phyloP scores from a whole-genome alignment of 1,140 invertebrate species.

The Apis cerana region DNA sequence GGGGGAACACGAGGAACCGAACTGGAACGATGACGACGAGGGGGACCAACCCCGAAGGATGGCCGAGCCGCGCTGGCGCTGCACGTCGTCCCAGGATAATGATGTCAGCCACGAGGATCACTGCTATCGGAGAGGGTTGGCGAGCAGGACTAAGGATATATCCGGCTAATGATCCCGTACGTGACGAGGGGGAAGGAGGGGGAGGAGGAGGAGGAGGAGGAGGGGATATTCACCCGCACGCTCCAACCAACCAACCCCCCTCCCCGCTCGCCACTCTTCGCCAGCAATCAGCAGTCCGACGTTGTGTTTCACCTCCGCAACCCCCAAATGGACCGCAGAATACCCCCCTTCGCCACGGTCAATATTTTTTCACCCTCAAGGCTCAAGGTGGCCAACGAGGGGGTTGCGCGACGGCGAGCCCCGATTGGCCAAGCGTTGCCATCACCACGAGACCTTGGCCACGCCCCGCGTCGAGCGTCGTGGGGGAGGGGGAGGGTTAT shows the following conservation, averaged over 20 bases:
- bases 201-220: constrained; percentile 73
- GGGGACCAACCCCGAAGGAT: constrained; percentile 25
- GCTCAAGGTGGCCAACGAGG: constrained; percentile 41
- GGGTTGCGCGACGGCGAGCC: not conserved
- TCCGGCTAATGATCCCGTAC: constrained; percentile 77
- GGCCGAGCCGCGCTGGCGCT: constrained; percentile 60
- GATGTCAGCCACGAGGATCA: constrained; percentile 71
- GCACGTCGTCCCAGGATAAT: constrained; percentile 68
- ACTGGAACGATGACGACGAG: constrained; percentile 21
- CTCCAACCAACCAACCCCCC: constrained; percentile 29
- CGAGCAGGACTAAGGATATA: constrained; percentile 74
- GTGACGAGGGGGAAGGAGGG: constrained; percentile 69
- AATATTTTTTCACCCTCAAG: constrained; percentile 78
- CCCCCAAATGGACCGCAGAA: constrained; percentile 81
- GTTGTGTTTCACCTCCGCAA: constrained; percentile 77
- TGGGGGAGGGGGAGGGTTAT: constrained; percentile 68
- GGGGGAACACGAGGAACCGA: constrained; percentile 40
- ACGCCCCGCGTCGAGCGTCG: constrained; percentile 68
- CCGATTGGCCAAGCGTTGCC: constrained; percentile 65
- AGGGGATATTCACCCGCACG: constrained; percentile 30
- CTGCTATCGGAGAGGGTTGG: constrained; percentile 68
- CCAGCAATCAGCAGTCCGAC: constrained; percentile 62
- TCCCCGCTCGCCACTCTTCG: constrained; percentile 17
- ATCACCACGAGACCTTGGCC: constrained; percentile 67
- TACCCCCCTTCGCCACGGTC: constrained; percentile 73